Evolutionary conservation across 1,140 invertebrate genomes (phyloP).

Genomic region (Rhagoletis zephyria): DNA sequence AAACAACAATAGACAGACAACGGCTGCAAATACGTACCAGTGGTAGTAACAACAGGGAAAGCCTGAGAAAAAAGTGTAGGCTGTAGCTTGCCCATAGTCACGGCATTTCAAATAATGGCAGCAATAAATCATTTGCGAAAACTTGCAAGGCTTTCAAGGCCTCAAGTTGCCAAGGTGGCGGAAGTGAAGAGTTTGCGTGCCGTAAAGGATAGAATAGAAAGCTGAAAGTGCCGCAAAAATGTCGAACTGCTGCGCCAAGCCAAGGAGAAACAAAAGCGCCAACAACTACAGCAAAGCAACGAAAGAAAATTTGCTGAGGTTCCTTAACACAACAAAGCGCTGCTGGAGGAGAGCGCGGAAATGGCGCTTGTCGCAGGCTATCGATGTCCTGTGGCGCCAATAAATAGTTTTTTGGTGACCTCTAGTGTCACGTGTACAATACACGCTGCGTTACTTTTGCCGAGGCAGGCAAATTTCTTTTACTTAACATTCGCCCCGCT

Average conservation of each 20-base stretch:
- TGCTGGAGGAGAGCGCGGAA: background rate
- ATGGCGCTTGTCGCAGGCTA: background rate
- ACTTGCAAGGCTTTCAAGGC: conserved; percentile 17
- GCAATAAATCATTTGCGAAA: conserved; percentile 42
- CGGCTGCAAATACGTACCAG: no score
- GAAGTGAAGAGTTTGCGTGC: background rate
- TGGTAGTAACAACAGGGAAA: background rate
- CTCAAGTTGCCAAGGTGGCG: background rate
- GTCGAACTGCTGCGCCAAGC: background rate
- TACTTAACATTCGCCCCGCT: background rate
- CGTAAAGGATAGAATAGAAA: background rate
- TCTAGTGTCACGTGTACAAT: background rate
- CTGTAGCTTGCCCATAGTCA: conserved; percentile 14
- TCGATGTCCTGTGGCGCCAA: conserved; percentile 24
- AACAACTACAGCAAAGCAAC: background rate
- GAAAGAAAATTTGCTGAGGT: background rate
- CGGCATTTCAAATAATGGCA: conserved; percentile 29
- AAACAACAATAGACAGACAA: conserved; percentile 1
- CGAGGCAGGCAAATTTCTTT: background rate
- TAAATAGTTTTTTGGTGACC: conserved; percentile 18
- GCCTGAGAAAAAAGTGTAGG: background rate
- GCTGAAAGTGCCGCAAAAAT: background rate
- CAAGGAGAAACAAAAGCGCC: background rate
- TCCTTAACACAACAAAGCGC: background rate
- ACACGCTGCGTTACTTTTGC: conserved; percentile 27